Evolutionary conservation across 1,140 invertebrate genomes (phyloP).

Genomic region (Drosophila varians): DNA sequence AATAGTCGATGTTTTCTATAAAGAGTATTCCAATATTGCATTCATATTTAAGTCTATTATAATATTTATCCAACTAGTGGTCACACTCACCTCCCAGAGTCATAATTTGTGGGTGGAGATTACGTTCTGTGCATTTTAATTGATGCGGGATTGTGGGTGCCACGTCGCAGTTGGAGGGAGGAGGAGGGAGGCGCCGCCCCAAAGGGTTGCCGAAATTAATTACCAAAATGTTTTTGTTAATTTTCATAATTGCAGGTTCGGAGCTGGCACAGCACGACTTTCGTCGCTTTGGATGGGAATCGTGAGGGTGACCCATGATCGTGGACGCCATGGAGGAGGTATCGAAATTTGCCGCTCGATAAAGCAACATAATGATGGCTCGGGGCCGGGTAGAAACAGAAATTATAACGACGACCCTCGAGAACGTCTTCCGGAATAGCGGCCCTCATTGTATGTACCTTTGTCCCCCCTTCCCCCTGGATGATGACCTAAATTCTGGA

Average conservation of each 20-base stretch:
- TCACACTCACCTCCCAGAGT: slow-evolving; percentile 53
- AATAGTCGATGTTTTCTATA: too few species aligned
- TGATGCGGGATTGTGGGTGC: slow-evolving; percentile 53
- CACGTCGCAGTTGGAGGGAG: slow-evolving; percentile 3
- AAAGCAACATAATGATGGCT: slow-evolving; percentile 72
- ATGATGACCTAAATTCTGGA: slow-evolving; percentile 57
- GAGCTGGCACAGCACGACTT: slow-evolving; percentile 57
- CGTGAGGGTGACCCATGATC: slow-evolving; percentile 45
- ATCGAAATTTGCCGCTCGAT: slow-evolving; percentile 73
- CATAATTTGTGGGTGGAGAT: slow-evolving; percentile 37
- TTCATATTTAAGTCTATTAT: slow-evolving; percentile 16
- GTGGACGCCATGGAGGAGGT: slow-evolving; percentile 27
- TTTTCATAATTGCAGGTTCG: slow-evolving; percentile 67
- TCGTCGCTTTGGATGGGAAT: slow-evolving; percentile 18
- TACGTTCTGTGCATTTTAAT: slow-evolving; percentile 63
- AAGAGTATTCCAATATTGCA: neutral
- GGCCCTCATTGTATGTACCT: slow-evolving; percentile 14
- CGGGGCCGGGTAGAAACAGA: slow-evolving; percentile 15
- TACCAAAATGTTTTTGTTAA: slow-evolving; percentile 75
- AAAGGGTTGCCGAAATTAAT: slow-evolving; percentile 75
- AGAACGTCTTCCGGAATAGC: slow-evolving; percentile 39
- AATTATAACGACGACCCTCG: slow-evolving; percentile 4
- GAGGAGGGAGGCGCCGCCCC: slow-evolving; percentile 20
- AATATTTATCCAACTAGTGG: slow-evolving; percentile 17
- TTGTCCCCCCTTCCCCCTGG: slow-evolving; percentile 9